Base-by-base conservation (phyloP, 2,797 vertebrate species). In the Enteromius fasciolatus region DNA sequence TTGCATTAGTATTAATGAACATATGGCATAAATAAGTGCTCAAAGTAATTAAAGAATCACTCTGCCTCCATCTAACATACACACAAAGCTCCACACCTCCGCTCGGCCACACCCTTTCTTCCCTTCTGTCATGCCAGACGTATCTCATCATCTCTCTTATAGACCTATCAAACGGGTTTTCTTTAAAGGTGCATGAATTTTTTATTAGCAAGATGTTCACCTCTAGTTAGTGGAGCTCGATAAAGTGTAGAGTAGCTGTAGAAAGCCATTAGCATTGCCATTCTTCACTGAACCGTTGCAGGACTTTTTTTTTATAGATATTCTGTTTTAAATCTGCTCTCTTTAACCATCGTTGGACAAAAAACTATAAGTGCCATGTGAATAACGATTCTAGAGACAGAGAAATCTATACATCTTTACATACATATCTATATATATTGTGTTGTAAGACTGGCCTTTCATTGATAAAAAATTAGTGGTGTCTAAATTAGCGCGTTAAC, bases 1-100 rank as follows among this genome's bases (percentile, higher is more conserved):
- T 61, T 77, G 52, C 46, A 85, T 48, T 74, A 61, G 70, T 69
- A 74, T 82, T 83, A 64, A 79, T 74, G 41, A 64, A 74, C 76
- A 69, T 54, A 61, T 74, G 36, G 61, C 14, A 57, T 15, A 33
- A 68, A 28, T 48, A 73, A 78, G 69, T 36, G 25, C 25, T 41
- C 41, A 68, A 25, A 59, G 48, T 73, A 31, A 75, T 68, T 50
- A 80, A 39, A 69, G 64, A 61, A 25, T 25, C 12, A 18, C 52
- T 18, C 20, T 61, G 17, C 0, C n/a, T 66, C 28, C 17, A 17
- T 64, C 33, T 66, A 6, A 20, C 31, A 68, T 46, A 68, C 33
- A 70, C 41, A 73, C 20, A 61, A 20, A 50, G n/a, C 12, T 0
- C 3, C 4, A 7, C 5, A 5, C 11, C 50, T 69, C 3, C 2